These are phyloP conservation scores for Drosophila kohkoa DNA, from an alignment of 1,140 invertebrate genomes.

Conservation along the genomic window DNA sequence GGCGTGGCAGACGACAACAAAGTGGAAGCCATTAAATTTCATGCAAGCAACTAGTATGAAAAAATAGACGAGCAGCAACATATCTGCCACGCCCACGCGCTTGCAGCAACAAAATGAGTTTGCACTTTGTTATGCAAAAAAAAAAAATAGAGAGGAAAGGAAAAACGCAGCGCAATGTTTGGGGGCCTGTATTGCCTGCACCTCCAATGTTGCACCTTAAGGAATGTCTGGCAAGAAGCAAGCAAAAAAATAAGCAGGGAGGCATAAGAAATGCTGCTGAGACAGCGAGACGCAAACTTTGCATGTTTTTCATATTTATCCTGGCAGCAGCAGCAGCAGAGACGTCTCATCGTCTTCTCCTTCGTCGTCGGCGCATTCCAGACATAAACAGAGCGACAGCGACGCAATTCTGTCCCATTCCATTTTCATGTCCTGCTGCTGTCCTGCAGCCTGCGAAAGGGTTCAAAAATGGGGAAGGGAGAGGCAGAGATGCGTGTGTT, in stretches of 20 bases:
- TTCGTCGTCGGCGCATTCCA: constrained; percentile 43
- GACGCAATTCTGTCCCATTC: constrained; percentile 24
- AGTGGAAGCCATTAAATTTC: constrained; percentile 82
- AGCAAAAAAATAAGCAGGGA: constrained; percentile 26
- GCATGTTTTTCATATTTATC: constrained; percentile 82
- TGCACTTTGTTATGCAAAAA: constrained; percentile 81
- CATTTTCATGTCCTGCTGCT: not conserved
- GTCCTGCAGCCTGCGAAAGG: constrained; percentile 42
- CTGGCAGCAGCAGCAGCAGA: constrained; percentile 40
- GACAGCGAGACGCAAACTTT: constrained; percentile 59
- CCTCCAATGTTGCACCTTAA: constrained; percentile 81
- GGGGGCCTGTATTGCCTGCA: constrained; percentile 1
- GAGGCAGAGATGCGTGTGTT: too few relatives aligned
- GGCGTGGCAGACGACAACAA: constrained; percentile 70
- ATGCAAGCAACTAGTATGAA: constrained; percentile 75
- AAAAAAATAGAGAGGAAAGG: not conserved
- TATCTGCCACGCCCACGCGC: constrained; percentile 75
- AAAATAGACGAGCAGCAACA: constrained; percentile 32
- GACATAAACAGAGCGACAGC: constrained; percentile 49
- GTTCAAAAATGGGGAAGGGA: constrained; percentile 43
- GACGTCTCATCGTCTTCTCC: not conserved
- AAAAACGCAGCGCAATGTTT: constrained; percentile 27
- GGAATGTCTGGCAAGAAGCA: constrained; percentile 44
- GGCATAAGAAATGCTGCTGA: constrained; percentile 72
- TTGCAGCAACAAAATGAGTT: constrained; percentile 74